Base-by-base conservation (phyloP, 92 coral and sea anemone species). In the Porites divaricata region DNA sequence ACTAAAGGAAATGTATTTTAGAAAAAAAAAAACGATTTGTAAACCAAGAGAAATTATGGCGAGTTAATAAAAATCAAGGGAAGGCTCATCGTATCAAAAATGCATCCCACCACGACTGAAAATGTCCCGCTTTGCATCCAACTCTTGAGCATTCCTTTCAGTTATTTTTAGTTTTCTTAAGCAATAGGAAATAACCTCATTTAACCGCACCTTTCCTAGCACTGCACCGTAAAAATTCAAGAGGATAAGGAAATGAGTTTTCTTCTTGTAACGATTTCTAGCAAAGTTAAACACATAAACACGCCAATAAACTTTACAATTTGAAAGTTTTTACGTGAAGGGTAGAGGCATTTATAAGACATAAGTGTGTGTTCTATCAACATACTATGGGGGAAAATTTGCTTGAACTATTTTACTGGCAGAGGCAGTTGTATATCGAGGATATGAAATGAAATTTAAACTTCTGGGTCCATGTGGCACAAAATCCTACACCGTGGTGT, bases 21-120 rank as follows among this genome's bases (percentile, higher is more conserved):
- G 45, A 35, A 35, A 35, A 54, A 69, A 35, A 35, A 35, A 54
- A 69, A 68, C 54, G 75, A 53, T 51, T 80, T 68, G 57, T 80
- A 68, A 80, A 80, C 53, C 41, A 80, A 80, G 85, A 68, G 68
- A 80, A 54, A 68, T 80, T 67, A 69, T 28, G 35, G 53, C 64
- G 63, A 78, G 68, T 76, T 28, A 59, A 59, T 57, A 67, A 2
- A 21, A 48, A 24, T 66, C 83, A 78, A 48, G 63, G 17, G 52
- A 66, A 54, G 15, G 45, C 45, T 25, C 21, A 76, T 21, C 21
- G 45, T 35, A 49, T 49, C 25, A 78, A 78, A 66, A 14, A 28
- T 21, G 7, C 51, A 58, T 57, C 35, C 24, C 25, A 17, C 24
- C 51, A 75, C 17, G 4, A 7, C 35, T 9, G 25, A 58, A 21